Evolutionary conservation across 2,888 invertebrate species (phyloP), one percentile per base, ranked within the genome.

Genomic region (Encarsia formosa): DNA sequence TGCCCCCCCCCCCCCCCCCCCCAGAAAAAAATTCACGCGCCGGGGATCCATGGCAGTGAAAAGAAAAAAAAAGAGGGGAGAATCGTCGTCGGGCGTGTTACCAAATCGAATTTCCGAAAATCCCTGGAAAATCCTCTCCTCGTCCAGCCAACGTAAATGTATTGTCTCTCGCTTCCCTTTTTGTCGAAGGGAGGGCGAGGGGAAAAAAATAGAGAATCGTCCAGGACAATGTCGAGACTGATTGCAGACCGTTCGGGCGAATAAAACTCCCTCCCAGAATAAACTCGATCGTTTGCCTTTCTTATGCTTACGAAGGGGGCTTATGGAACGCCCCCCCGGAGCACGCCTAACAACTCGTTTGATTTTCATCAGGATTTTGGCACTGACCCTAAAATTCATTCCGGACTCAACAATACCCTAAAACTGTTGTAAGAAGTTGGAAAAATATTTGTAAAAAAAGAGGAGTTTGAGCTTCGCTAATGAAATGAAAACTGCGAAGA

Each of bases 241-340:
- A 71, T 71, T 71, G 71, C 65, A 62, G 62, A 59, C 59, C 65
- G 65, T 58, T 65, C 65, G 62, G 61, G 62, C 60, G 67, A 70
- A n/a, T n/a, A n/a, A 57, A 68, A 68, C 65, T 67, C 65, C 66
- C 64, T 63, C 66, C 64, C 64, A 67, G 69, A 69, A 69, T 67
- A 67, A 69, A 67, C 63, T 61, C 63, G 65, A 65, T 61, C 65
- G 64, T 38, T 45, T 13, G n/a, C n/a, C 31, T 22, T 19, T 22
- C 47, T 20, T 35, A 11, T 22, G 32, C 45, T 19, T 41, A 46
- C 41, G 43, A 38, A n/a, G n/a, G n/a, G 35, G 34, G 42, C 42
- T 22, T 23, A 43, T 45, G 24, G 34, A 37, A 45, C 40, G n/a
- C n/a, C n/a, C n/a, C n/a, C n/a, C n/a, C n/a, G n/a, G n/a, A n/a